Evolutionary conservation across 2,113 vertebrate genomes (phyloP).

Genomic region (Elephas maximus): DNA sequence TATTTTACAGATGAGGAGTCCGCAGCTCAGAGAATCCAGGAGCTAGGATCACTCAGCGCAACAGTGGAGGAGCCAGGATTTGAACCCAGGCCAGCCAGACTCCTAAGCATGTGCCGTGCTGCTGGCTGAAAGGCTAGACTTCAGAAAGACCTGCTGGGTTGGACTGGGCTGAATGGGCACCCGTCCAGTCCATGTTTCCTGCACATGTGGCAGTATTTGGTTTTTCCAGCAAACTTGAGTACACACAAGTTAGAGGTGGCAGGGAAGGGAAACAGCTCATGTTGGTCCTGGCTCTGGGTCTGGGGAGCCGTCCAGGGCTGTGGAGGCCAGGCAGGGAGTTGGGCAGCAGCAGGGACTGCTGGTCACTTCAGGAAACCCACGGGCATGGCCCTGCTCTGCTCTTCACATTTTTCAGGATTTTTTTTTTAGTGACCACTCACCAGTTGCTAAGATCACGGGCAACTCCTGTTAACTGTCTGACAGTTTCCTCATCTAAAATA

Average conservation of each 20-base stretch:
- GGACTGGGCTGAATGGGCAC: background rate
- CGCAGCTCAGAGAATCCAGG: background rate
- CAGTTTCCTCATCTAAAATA: background rate
- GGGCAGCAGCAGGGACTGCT: background rate
- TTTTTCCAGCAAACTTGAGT: background rate
- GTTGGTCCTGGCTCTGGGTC: background rate
- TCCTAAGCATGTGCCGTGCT: background rate
- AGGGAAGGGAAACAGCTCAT: background rate
- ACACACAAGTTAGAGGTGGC: background rate
- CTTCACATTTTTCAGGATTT: background rate
- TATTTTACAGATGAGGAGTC: background rate
- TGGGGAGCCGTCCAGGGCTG: background rate
- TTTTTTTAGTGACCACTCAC: background rate
- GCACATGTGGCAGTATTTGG: background rate
- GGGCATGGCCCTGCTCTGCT: background rate
- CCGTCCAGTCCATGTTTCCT: background rate
- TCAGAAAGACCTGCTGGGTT: background rate
- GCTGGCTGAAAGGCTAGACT: background rate
- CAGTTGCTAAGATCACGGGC: background rate
- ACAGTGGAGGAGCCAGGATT: background rate
- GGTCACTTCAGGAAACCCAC: background rate
- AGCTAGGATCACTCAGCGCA: fast-evolving
- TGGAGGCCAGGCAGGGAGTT: background rate
- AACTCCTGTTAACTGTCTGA: background rate
- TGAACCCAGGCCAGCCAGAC: background rate